Evolutionary conservation across 2,797 vertebrate genomes (phyloP).

Genomic region (Cottoperca gobio): DNA sequence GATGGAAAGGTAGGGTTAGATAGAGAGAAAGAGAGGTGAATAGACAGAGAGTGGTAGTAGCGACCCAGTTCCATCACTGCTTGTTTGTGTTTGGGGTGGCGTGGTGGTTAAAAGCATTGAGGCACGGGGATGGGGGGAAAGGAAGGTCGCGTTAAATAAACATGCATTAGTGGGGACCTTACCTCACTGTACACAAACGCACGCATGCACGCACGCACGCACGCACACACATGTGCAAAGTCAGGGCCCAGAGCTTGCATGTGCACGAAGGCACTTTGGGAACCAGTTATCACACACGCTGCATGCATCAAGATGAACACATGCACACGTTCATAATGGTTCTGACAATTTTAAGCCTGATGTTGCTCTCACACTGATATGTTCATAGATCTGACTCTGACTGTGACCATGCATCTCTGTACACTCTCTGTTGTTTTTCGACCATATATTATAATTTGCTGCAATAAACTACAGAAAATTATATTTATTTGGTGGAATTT

Average conservation of each 20-base stretch:
- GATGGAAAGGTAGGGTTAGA: conserved; percentile 34
- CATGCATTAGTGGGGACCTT: conserved; percentile 43
- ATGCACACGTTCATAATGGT: conserved; percentile 1
- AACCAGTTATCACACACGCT: background rate
- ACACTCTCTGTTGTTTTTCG: background rate
- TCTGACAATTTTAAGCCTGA: conserved; percentile 20
- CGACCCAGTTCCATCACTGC: conserved; percentile 89
- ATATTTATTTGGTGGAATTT: no score
- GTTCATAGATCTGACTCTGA: conserved; percentile 3
- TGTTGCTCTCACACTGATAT: conserved; percentile 8
- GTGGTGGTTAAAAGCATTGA: conserved; percentile 80
- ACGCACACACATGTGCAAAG: conserved; percentile 9
- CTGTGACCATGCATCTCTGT: background rate
- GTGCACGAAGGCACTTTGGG: conserved; percentile 20
- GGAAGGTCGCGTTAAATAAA: conserved; percentile 50
- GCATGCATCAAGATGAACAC: background rate
- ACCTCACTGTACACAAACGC: conserved; percentile 26
- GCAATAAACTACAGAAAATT: no score
- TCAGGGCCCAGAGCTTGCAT: background rate
- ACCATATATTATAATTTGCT: no score
- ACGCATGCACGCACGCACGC: conserved; percentile 4
- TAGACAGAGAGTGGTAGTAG: conserved; percentile 50
- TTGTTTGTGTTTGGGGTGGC: conserved; percentile 84
- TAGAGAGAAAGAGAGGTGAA: conserved; percentile 54
- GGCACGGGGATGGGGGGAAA: conserved; percentile 65